A percentile compares a stretch with the other conserved stretches of the same genome.
These are phyloP conservation scores for Microcebus lehilahytsara DNA, from an alignment of 2,113 vertebrate species.

Conservation along the genomic window DNA sequence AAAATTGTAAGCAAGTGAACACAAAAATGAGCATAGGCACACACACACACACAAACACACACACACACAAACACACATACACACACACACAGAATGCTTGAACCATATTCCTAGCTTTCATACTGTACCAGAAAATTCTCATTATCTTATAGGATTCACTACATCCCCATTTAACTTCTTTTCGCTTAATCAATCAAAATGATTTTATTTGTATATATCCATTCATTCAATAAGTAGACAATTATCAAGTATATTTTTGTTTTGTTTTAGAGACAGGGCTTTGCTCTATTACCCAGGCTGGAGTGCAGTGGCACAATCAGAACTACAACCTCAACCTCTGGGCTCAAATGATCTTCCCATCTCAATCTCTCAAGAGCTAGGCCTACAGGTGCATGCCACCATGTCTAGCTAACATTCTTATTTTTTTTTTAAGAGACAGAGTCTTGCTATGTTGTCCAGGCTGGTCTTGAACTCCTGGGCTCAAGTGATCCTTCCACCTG, in stretches of 20 bases:
- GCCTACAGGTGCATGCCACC: no score
- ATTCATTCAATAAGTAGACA: background rate
- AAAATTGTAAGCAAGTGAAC: background rate
- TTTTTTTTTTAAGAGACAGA: no score
- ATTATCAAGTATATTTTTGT: background rate
- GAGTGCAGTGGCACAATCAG: no score
- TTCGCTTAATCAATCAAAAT: background rate
- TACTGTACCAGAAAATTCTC: background rate
- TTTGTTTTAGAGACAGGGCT: no score
- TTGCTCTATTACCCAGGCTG: no score
- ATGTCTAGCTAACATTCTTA: no score
- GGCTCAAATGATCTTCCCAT: no score
- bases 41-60: background rate
- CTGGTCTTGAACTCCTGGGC: no score
- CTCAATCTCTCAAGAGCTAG: no score
- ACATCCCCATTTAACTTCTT: background rate
- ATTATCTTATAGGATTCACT: background rate
- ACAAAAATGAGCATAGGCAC: background rate
- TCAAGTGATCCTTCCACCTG: no score
- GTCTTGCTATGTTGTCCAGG: no score
- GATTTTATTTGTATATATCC: background rate
- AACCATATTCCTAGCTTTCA: background rate
- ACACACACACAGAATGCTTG: background rate
- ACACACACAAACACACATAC: background rate
- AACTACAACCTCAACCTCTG: no score